phyloP scores from a whole-genome alignment of 2,797 vertebrate genomes.

The Parauchenoglanis punctatus region DNA sequence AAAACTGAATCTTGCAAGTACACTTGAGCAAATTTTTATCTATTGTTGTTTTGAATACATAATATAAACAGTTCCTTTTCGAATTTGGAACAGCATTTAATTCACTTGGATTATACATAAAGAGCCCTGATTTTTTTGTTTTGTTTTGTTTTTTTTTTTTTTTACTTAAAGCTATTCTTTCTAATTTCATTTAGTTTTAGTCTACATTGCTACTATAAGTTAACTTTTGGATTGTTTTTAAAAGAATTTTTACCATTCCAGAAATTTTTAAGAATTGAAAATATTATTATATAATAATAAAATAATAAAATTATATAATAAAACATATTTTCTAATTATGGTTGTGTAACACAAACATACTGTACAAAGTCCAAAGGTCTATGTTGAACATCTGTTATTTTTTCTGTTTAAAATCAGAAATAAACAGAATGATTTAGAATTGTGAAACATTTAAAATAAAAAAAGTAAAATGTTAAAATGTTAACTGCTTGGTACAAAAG shows the following conservation, averaged over 20 bases:
- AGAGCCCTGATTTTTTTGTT: not conserved
- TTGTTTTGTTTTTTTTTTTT: not conserved
- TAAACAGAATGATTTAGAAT: not conserved
- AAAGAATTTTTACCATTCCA: not conserved
- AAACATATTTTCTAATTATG: not conserved
- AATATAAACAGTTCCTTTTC: not conserved
- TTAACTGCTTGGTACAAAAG: no score
- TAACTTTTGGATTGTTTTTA: not conserved
- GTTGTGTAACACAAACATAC: not conserved
- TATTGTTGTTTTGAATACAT: not conserved
- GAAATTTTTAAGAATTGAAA: not conserved
- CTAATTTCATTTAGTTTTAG: no score
- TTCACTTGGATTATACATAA: not conserved
- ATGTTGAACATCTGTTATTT: not conserved
- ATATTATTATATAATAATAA: not conserved
- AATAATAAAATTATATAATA: not conserved
- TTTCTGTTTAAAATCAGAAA: no score
- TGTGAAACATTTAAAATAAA: not conserved
- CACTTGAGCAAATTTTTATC: not conserved
- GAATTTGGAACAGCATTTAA: not conserved
- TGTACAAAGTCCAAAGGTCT: not conserved
- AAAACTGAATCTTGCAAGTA: not conserved
- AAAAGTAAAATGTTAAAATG: not conserved
- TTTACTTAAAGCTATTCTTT: not conserved
- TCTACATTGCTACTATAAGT: not conserved